These are phyloP conservation scores for Pseudorasbora parva DNA, from an alignment of 2,113 vertebrate species.

Conservation along the genomic window DNA sequence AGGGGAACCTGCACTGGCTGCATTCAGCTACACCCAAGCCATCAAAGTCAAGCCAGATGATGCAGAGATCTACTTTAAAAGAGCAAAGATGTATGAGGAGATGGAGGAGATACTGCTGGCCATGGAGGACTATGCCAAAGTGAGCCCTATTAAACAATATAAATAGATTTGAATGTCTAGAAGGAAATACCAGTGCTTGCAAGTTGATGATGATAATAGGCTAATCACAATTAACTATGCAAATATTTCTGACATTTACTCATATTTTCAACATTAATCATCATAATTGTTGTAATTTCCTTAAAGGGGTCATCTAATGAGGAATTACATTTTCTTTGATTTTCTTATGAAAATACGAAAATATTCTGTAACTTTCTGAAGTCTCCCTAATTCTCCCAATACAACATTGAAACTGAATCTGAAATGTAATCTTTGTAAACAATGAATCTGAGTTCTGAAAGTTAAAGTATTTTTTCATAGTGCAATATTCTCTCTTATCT, in stretches of 20 bases:
- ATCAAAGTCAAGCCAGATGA: slow-evolving; percentile 74
- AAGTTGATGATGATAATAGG: neutral
- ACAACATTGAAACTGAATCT: neutral
- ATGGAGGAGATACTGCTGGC: slow-evolving; percentile 69
- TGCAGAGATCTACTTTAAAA: slow-evolving; percentile 77
- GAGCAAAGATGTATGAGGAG: slow-evolving; percentile 74
- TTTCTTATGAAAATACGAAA: no score
- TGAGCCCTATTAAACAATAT: slow-evolving; percentile 52
- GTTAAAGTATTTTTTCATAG: neutral
- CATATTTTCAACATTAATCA: neutral
- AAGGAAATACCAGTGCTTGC: neutral
- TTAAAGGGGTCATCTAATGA: no score
- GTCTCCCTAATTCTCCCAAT: neutral
- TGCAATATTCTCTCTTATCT: neutral
- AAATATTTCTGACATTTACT: neutral
- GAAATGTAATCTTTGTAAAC: no score
- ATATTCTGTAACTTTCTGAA: neutral
- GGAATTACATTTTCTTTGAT: neutral
- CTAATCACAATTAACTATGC: neutral
- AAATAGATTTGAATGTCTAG: neutral
- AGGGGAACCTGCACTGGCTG: slow-evolving; percentile 69
- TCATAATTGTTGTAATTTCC: neutral
- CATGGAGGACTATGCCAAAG: slow-evolving; percentile 80
- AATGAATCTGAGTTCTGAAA: neutral
- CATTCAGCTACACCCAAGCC: slow-evolving; percentile 76